Evolutionary conservation across 2,888 invertebrate species (phyloP), one percentile per base, ranked within the genome.

Genomic region (Brachyptera putata): DNA sequence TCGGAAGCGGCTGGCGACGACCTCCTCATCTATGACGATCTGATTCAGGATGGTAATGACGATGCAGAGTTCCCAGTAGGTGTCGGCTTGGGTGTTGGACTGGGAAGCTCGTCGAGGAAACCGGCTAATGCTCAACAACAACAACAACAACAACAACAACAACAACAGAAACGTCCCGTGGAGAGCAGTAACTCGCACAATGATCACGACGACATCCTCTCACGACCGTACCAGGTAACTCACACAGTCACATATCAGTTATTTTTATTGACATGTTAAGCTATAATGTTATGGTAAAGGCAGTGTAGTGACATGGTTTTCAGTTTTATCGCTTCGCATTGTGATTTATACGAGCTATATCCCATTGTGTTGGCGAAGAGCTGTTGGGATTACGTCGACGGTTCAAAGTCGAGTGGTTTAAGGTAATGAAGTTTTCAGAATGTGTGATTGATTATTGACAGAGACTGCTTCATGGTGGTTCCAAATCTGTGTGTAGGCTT

Each of bases 1-100:
- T 21, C 46, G 13, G 49, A 61, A 49, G 39, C 48, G 18, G 26
- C 56, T 22, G 53, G 74, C 77, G 3, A 69, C 70, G 75, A 75
- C 61, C 74, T 75, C 62, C 71, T 76, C 66, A 70, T 76, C 34
- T 70, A 73, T 22, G 81, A 80, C 59, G 80, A 79, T 62, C 68
- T 77, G 64, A 74, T 46, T n/a, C 55, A 58, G 53, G 61, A 61
- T 5, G 56, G 67, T 64, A 71, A 69, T 63, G 72, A 68, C 57
- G 67, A 46, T 34, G 46, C 57, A 30, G 56, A 74, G 66, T 77
- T 75, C 63, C 72, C 72, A 18, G 72, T 74, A 34, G 73, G 76
- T 48, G 75, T 75, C 65, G 75, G 77, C 67, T 43, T 57, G 3
- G 73, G 76, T 43, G 75, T 75, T 30, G 57, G 61, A 24, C 13